A percentile compares a stretch with the other conserved stretches of the same genome.
Conservation (phyloP, 2,888 invertebrate species). For the Atherix ibis region DNA sequence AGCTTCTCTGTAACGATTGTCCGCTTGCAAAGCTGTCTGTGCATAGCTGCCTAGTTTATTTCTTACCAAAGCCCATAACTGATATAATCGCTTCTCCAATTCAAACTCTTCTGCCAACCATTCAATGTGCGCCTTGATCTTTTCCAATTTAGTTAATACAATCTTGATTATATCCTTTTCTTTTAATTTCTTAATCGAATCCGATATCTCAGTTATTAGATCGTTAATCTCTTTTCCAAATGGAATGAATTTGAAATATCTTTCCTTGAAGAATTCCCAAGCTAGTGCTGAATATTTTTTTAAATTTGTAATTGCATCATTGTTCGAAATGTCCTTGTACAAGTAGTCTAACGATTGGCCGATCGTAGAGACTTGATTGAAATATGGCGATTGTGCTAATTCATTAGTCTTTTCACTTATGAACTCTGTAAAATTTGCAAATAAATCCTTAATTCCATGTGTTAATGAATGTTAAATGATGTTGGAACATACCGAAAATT, state of each 20-base stretch:
- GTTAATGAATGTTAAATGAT: neutral
- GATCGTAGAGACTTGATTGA: conserved; percentile 61
- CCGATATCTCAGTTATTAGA: conserved; percentile 43
- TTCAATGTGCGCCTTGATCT: conserved; percentile 44
- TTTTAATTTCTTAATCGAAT: conserved; percentile 42
- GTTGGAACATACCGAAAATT: conserved; percentile 36
- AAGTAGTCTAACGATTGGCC: conserved; percentile 66
- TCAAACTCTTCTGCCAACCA: conserved; percentile 67
- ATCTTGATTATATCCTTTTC: conserved; percentile 45
- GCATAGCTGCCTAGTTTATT: conserved; percentile 55
- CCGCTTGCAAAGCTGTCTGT: conserved; percentile 64
- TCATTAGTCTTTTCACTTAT: conserved; percentile 65
- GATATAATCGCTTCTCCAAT: conserved; percentile 50
- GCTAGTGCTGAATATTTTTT: conserved; percentile 56
- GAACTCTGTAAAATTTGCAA: conserved; percentile 43
- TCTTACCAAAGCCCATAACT: conserved; percentile 46
- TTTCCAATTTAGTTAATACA: conserved; percentile 38
- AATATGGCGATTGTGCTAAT: conserved; percentile 64
- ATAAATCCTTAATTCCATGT: too few relatives aligned
- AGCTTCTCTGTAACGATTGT: conserved; percentile 63
- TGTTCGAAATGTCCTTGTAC: conserved; percentile 59
- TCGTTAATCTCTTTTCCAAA: conserved; percentile 51
- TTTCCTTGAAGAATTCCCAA: conserved; percentile 49
- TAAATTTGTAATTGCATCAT: conserved; percentile 62
- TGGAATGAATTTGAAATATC: conserved; percentile 49